Percentiles rank a stretch among this genome's conserved stretches.
Evolutionary conservation across 2,113 vertebrate genomes (phyloP).

Genomic region (Ochotona curzoniae): DNA sequence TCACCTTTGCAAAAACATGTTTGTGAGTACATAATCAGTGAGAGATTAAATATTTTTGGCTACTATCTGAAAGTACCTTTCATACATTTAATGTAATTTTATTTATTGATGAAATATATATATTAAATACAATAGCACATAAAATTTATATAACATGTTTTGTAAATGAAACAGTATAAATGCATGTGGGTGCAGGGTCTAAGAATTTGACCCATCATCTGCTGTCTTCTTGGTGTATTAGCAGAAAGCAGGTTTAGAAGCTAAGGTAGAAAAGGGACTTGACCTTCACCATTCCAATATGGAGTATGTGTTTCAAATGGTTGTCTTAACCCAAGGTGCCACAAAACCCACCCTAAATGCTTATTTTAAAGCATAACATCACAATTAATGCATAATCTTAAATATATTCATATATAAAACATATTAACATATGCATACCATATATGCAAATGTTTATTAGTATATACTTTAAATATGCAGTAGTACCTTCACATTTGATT

Average conservation of each 20-base stretch:
- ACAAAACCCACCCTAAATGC: conserved; percentile 11
- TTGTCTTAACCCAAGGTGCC: too few species aligned
- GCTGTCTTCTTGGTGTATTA: too few species aligned
- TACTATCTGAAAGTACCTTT: neutral
- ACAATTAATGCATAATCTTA: neutral
- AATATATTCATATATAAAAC: too few species aligned
- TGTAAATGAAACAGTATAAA: neutral
- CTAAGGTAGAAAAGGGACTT: too few species aligned
- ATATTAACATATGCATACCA: too few species aligned
- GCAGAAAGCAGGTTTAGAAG: too few species aligned
- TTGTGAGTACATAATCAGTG: neutral
- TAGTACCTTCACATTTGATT: neutral
- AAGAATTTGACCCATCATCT: too few species aligned
- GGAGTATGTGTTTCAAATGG: too few species aligned
- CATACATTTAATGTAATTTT: neutral
- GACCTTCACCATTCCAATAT: too few species aligned
- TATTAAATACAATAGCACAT: neutral
- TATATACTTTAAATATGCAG: neutral
- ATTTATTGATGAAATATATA: neutral
- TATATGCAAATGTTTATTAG: too few species aligned
- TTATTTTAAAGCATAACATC: conserved; percentile 17
- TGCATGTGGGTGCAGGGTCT: neutral
- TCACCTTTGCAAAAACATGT: neutral
- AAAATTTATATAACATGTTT: neutral
- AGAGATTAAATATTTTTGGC: neutral